Conservation (phyloP, 1,140 invertebrate genomes). For the Pissodes strobi region DNA sequence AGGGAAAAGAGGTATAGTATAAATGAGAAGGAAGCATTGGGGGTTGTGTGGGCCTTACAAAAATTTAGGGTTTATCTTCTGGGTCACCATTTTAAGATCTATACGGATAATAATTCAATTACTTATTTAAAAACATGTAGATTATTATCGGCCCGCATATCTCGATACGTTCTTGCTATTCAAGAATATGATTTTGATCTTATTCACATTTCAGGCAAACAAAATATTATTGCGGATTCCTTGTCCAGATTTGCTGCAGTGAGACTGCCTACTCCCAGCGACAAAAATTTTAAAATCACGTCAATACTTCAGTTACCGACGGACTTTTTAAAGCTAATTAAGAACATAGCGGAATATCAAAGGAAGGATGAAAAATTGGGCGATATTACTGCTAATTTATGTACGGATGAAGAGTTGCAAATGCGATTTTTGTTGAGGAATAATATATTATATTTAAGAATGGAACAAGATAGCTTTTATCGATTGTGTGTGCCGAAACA, state of each 20-base stretch:
- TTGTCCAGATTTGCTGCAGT: not conserved
- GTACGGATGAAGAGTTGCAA: not conserved
- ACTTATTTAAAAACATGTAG: not conserved
- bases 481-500: slow-evolving; percentile 1
- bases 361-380: too few relatives aligned
- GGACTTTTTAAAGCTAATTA: too few relatives aligned
- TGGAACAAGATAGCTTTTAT: not conserved
- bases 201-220: not conserved
- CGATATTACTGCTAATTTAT: not conserved
- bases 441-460: not conserved
- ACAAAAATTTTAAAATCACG: not conserved
- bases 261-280: not conserved
- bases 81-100: not conserved
- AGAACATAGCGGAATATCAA: too few relatives aligned
- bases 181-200: not conserved
- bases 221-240: not conserved
- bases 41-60: not conserved
- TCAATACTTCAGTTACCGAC: too few relatives aligned
- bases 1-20: not conserved
- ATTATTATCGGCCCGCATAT: not conserved
- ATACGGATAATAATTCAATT: not conserved
- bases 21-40: not conserved
- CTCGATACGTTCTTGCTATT: not conserved
- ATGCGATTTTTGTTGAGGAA: not conserved
- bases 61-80: not conserved